Conservation (phyloP, 1,140 invertebrate genomes). For the Drosophila ananassae region DNA sequence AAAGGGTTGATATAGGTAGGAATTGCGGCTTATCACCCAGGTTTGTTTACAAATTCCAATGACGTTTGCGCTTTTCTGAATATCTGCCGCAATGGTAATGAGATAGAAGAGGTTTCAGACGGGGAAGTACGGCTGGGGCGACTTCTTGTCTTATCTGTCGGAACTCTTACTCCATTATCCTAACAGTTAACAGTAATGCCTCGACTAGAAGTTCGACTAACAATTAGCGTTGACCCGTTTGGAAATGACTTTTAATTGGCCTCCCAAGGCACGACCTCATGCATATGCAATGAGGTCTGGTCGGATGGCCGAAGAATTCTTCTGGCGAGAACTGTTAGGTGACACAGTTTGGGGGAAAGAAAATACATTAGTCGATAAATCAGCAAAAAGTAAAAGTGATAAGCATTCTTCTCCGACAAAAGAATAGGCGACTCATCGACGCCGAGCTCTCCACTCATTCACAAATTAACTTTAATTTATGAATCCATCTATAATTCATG, state of each 20-base stretch:
- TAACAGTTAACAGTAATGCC: constrained; percentile 34
- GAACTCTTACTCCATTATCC: constrained; percentile 33
- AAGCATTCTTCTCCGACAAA: constrained; percentile 30
- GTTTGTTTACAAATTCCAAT: constrained; percentile 42
- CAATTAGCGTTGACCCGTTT: constrained; percentile 31
- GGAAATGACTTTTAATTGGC: constrained; percentile 52
- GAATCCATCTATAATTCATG: constrained; percentile 44
- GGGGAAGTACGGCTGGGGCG: constrained; percentile 32
- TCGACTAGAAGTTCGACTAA: constrained; percentile 12
- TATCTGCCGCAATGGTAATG: neutral
- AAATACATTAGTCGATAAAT: constrained; percentile 47
- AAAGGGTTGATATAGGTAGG: constrained; percentile 7
- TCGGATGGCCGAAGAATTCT: constrained; percentile 27
- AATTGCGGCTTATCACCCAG: constrained; percentile 4
- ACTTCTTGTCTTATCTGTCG: constrained; percentile 22
- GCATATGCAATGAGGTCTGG: constrained; percentile 50
- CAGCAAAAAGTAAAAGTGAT: constrained; percentile 61
- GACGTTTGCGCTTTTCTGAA: constrained; percentile 16
- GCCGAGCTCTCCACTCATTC: constrained; percentile 20
- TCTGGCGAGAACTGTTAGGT: constrained; percentile 49
- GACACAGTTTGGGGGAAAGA: constrained; percentile 40
- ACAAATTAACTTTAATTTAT: constrained; percentile 46
- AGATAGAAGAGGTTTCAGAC: constrained; percentile 16
- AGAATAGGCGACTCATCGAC: constrained; percentile 45
- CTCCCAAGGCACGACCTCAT: constrained; percentile 25